Base-by-base conservation (phyloP, 2,797 vertebrate species). In the Pangasius krempfi region DNA sequence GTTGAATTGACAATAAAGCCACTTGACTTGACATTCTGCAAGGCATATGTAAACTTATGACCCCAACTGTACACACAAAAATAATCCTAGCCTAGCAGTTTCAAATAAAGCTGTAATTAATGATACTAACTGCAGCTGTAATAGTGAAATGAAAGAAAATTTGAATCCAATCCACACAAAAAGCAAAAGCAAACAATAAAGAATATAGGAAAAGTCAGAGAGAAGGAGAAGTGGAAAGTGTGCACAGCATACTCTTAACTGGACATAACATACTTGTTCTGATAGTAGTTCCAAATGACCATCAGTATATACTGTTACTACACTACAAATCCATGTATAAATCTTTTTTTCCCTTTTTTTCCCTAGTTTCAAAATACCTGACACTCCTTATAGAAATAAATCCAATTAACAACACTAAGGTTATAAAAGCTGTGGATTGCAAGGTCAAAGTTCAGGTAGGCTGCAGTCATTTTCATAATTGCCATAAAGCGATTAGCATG, bases 341-440 rank as follows among this genome's bases (percentile, higher is more conserved):
- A 14, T 18, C 27, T 4, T 75, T 37, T 72, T 58, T 2, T n/a
- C n/a, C n/a, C n/a, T n/a, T n/a, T 27, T 89, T n/a, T 84, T 40
- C 93, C 86, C 66, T 91, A 99, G 98, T 96, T 80, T 96, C 97
- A 86, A 97, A 96, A 90, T 99, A 97, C 93, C 96, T 99, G 88
- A 97, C 97, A 3, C 96, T 99, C 86, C 94, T 99, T 86, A 96
- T 99, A 54, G 98, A 99, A 95, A 99, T 99, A 89, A 95, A 96
- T 80, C 98, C 98, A 27, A 90, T 98, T 91, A 98, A 98, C 94
- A 97, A 99, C 88, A 97, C 98, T 89, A 98, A 96, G 93, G 98
- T 99, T 91, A 95, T 99, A 60, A 99, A 99, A 93, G 98, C 98
- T 0, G 97, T 99, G 81, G 98, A 99, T 93, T 97, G 96, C 94